Evolutionary conservation across 2,888 invertebrate species (phyloP).

Genomic region (Callosobruchus maculatus): DNA sequence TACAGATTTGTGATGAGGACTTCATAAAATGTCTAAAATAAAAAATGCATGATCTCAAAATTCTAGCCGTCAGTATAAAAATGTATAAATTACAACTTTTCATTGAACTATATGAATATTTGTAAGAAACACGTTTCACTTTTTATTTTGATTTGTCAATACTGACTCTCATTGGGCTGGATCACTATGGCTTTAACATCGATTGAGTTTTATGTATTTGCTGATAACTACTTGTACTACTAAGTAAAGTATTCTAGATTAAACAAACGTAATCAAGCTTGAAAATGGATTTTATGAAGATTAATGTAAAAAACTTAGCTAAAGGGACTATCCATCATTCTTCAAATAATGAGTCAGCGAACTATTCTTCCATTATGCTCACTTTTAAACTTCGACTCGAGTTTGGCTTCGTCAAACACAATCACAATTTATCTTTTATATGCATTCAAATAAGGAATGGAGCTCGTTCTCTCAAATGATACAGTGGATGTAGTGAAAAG

Average conservation of each 20-base stretch:
- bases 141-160: no score
- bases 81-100: no score
- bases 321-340: neutral
- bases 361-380: neutral
- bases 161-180: no score
- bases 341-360: neutral
- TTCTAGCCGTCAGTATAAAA: no score
- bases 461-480: neutral
- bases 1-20: no score
- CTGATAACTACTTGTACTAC: no score
- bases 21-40: no score
- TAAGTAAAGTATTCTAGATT: neutral
- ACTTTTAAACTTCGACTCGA: neutral
- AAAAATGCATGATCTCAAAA: no score
- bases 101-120: no score
- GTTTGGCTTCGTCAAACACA: neutral
- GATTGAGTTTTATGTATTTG: no score
- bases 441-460: neutral
- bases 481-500: neutral
- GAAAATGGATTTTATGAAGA: neutral
- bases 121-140: no score
- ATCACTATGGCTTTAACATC: no score
- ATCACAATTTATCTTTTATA: neutral
- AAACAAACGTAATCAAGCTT: neutral
- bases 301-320: neutral